phyloP scores from a whole-genome alignment of 1,140 invertebrate genomes.

The Platyscapa corneri region DNA sequence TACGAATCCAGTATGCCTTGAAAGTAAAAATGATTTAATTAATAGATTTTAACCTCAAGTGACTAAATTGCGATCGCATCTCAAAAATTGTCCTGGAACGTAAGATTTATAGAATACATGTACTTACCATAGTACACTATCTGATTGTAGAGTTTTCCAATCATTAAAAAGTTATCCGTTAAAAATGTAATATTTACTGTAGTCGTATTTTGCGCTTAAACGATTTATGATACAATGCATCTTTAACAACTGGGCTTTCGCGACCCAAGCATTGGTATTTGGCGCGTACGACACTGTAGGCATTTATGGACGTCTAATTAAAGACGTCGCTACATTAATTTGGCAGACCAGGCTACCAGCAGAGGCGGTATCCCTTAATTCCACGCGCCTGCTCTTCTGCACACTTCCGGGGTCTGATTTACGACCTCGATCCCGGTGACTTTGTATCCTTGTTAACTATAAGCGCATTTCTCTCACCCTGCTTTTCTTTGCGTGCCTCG shows the following conservation, averaged over 20 bases:
- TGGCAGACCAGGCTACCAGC: slow-evolving; percentile 22
- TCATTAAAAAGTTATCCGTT: not conserved
- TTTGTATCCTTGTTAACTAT: slow-evolving; percentile 32
- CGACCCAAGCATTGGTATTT: slow-evolving; percentile 9
- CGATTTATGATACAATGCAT: slow-evolving; percentile 11
- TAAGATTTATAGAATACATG: not conserved
- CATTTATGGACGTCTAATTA: slow-evolving; percentile 62
- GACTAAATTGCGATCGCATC: not conserved
- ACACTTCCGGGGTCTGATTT: slow-evolving; percentile 62
- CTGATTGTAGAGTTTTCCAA: not conserved
- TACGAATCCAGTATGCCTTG: not conserved
- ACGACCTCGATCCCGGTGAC: slow-evolving; percentile 56
- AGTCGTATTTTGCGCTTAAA: not conserved
- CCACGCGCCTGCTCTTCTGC: slow-evolving; percentile 36
- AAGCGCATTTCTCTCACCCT: not conserved
- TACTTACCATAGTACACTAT: not conserved
- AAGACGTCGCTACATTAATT: slow-evolving; percentile 60
- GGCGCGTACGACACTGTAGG: slow-evolving; percentile 8
- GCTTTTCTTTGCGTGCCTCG: not conserved
- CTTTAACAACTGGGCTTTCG: not conserved
- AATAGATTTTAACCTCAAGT: not conserved
- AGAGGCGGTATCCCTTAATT: slow-evolving; percentile 62
- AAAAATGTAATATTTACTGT: not conserved
- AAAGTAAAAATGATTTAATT: not conserved
- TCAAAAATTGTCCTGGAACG: not conserved